Base-by-base conservation (phyloP, 2,113 vertebrate species). In the Varanus komodoensis region DNA sequence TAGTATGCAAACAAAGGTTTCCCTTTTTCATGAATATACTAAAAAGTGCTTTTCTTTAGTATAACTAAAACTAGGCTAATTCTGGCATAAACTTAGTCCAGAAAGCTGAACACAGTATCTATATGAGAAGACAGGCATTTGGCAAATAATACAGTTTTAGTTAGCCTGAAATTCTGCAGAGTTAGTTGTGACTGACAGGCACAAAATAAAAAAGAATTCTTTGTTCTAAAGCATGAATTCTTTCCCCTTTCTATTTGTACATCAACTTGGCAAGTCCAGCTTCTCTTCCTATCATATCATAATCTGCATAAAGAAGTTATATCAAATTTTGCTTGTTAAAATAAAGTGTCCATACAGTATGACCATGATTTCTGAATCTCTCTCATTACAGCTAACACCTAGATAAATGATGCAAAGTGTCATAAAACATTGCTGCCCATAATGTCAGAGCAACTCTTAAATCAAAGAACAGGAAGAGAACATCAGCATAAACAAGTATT, bases 141-240 rank as follows among this genome's bases (percentile, higher is more conserved):
- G 93, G 94, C 92, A 93, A 91, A 92, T 94, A 95, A 94, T 95
- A 94, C 93, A 92, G 54, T 89, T 87, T 74, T 92, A 94, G 92
- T 90, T 93, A 93, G 93, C 93, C 94, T 94, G 93, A 95, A 96
- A 96, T 95, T 95, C 94, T 96, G 93, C 87, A 91, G 91, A 87
- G 96, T 96, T 95, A 92, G 91, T 96, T 96, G 93, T 89, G 96
- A 95, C 95, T 95, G 95, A 94, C 82, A 88, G 94, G 93, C 93
- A 95, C 93, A 93, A 90, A 94, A 95, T 95, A 94, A 96, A 94
- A 95, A 95, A 95, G 93, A 95, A 92, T 91, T 6, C 91, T 83
- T 94, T 90, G 88, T 94, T 96, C 95, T 69, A 68, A 32, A 94
- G 95, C 93, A 92, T 84, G 90, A 91, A 96, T 95, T 95, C 88